A percentile compares a stretch with the other conserved stretches of the same genome.
Evolutionary conservation across 2,888 invertebrate genomes (phyloP).

Genomic region (Xestoiulus laeticollis): DNA sequence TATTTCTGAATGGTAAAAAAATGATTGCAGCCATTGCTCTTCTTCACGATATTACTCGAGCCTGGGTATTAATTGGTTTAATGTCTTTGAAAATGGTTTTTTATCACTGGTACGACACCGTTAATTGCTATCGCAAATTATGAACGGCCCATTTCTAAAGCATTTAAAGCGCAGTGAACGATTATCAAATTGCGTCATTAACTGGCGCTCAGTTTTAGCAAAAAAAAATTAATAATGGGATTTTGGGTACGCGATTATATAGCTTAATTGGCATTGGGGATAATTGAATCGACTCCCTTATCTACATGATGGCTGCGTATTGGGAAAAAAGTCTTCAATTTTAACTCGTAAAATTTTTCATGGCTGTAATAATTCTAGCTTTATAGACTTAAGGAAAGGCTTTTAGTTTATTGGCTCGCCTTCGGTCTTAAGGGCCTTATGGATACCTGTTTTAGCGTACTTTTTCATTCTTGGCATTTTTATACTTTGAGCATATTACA

Average conservation of each 20-base stretch:
- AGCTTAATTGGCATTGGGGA: slow-evolving; percentile 35
- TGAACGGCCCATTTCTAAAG: slow-evolving; percentile 33
- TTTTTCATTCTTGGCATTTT: neutral
- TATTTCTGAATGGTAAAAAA: neutral
- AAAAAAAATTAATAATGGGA: slow-evolving; percentile 43
- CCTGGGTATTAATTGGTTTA: slow-evolving; percentile 31
- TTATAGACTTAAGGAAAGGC: slow-evolving; percentile 31
- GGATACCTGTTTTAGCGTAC: neutral
- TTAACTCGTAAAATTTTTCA: slow-evolving; percentile 31
- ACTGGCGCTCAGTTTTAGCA: slow-evolving; percentile 28
- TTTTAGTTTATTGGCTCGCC: slow-evolving; percentile 1
- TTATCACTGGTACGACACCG: slow-evolving; percentile 22
- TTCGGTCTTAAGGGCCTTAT: neutral
- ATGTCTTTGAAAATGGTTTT: slow-evolving; percentile 42
- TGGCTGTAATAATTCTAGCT: slow-evolving; percentile 19
- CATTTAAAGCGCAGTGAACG: slow-evolving; percentile 41
- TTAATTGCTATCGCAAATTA: slow-evolving; percentile 32
- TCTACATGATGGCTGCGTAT: neutral
- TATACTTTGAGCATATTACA: neutral
- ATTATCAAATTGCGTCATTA: slow-evolving; percentile 31
- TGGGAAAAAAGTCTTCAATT: slow-evolving; percentile 13
- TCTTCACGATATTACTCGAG: neutral
- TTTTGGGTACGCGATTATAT: slow-evolving; percentile 25
- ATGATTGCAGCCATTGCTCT: neutral
- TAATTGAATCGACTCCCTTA: slow-evolving; percentile 13